Base-by-base conservation (phyloP, 2,113 vertebrate genomes). In the Scartelaos histophorus region DNA sequence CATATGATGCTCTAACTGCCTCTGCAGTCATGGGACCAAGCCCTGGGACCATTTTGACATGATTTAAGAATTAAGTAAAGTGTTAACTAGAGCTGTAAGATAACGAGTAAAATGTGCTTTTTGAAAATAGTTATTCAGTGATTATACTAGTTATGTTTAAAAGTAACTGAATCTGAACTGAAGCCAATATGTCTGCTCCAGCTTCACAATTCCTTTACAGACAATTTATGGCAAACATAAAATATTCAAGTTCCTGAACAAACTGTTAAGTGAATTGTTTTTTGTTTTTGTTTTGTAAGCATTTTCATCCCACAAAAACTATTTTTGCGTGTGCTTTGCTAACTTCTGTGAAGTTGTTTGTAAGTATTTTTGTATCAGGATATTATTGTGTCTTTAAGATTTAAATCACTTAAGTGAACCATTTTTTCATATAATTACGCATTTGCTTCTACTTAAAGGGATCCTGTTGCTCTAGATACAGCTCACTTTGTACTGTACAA, bases 311-410 rank as follows among this genome's bases (percentile, higher is more conserved):
- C 0, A 46, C 86, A 21, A 85, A 84, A 89, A 84, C 93, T 91
- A 70, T 90, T 88, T 84, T 90, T 87, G 93, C 93, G 92, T 82
- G 83, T 88, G 93, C 92, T 84, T 93, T 90, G 94, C 95, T 97
- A 94, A 98, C 97, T 98, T 98, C 97, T 94, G 94, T 98, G 97
- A 98, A 98, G 97, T 98, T 98, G 81, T 95, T 94, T 91, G 94
- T 95, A 91, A 85, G 73, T 68, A 74, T 91, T 95, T 95, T 95
- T 94, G 93, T 96, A 96, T 94, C 93, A 91, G 92, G 94, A 94
- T 94, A 54, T 82, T 80, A 84, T 74, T 79, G 80, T 67, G 21
- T 71, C 47, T 78, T 78, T 47, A 7, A 1, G 11, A 79, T 78
- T 78, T 57, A 35, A 43, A 66, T 73, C 12, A 16, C 19, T 46